These are phyloP conservation scores for Platycheirus albimanus DNA, from an alignment of 2,888 invertebrate genomes.

Conservation along the genomic window DNA sequence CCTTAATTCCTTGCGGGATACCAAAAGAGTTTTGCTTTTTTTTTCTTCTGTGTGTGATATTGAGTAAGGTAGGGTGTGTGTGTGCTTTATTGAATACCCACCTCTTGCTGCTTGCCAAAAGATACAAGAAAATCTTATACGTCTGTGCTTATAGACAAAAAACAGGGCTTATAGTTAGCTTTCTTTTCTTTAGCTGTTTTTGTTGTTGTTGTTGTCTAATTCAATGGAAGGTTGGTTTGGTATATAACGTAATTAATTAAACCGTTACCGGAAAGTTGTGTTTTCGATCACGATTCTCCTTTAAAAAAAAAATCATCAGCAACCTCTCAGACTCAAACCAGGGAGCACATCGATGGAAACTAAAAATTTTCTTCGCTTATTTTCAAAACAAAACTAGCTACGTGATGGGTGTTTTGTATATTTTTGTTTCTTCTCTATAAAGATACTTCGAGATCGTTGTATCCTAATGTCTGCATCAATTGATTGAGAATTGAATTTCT, in stretches of 20 bases:
- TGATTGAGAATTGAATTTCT: conserved; percentile 47
- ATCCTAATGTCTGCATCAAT: conserved; percentile 65
- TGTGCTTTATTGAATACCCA: conserved; percentile 73
- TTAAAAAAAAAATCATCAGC: conserved; percentile 29
- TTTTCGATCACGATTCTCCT: conserved; percentile 75
- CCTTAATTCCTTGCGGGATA: conserved; percentile 74
- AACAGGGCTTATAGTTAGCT: conserved; percentile 67
- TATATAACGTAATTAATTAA: conserved; percentile 82
- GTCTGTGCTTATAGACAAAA: conserved; percentile 15
- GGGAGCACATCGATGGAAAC: conserved; percentile 55
- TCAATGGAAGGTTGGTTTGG: too few species aligned
- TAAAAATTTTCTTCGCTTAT: conserved; percentile 65
- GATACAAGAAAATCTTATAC: conserved; percentile 44
- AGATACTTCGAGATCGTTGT: conserved; percentile 33
- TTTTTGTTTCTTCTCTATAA: conserved; percentile 9
- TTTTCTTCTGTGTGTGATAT: conserved; percentile 43
- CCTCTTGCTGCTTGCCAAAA: conserved; percentile 35
- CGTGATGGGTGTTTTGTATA: conserved; percentile 65
- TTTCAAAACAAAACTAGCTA: conserved; percentile 61
- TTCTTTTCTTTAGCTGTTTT: conserved; percentile 51
- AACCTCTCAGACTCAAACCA: conserved; percentile 42
- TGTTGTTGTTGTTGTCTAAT: conserved; percentile 62
- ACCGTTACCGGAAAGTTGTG: conserved; percentile 80
- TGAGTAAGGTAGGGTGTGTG: conserved; percentile 31
- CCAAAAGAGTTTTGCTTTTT: conserved; percentile 52